Conservation (phyloP, 2,797 vertebrate species). For the Falco columbarius region DNA sequence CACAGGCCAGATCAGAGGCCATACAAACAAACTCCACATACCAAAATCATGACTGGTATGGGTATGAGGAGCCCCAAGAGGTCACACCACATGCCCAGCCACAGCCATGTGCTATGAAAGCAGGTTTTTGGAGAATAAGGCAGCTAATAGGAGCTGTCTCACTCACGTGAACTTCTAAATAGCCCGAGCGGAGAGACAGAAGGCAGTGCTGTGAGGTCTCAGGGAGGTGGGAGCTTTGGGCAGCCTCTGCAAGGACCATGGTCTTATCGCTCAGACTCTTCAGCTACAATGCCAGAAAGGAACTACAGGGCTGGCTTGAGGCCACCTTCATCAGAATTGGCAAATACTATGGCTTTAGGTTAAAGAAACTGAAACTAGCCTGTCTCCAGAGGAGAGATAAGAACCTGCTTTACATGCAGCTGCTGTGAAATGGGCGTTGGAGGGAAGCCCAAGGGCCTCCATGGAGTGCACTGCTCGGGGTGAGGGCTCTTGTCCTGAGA, state of each 20-base stretch:
- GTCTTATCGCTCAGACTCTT: not conserved
- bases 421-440: not conserved
- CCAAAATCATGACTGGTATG: fast-evolving
- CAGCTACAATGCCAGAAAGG: not conserved
- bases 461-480: not conserved
- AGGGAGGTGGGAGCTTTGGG: not conserved
- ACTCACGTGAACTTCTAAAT: fast-evolving
- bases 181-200: not conserved
- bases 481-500: not conserved
- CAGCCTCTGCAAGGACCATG: not conserved
- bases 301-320: not conserved
- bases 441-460: not conserved
- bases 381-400: not conserved
- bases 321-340: not conserved
- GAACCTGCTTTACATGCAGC: not conserved
- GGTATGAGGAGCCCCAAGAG: not conserved
- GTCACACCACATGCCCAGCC: not conserved
- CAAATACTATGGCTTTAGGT: not conserved
- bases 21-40: not conserved
- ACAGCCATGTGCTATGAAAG: fast-evolving
- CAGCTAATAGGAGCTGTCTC: not conserved
- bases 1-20: not conserved
- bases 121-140: not conserved
- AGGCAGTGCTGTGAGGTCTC: not conserved
- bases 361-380: not conserved